phyloP scores from a whole-genome alignment of 2,888 invertebrate species.

The Parapristionchus giblindavisi region DNA sequence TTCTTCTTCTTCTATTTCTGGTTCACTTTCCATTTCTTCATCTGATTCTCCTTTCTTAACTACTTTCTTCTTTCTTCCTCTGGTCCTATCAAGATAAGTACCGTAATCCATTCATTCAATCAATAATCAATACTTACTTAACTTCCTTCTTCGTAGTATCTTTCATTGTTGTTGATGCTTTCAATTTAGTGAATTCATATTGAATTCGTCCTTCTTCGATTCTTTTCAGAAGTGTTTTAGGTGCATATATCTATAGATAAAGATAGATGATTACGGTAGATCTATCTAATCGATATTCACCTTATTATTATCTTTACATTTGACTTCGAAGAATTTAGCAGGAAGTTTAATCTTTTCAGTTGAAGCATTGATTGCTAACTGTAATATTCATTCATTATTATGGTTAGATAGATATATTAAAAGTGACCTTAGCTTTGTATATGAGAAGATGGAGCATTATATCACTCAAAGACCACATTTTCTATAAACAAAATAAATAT shows the following conservation, averaged over 20 bases:
- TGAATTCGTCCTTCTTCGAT: constrained; percentile 4
- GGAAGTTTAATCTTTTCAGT: not conserved
- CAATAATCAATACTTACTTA: not conserved
- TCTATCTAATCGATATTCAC: not conserved
- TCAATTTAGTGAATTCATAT: constrained; percentile 8
- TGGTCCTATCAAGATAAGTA: not conserved
- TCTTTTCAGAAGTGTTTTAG: not conserved
- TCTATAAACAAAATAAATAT: constrained; percentile 40
- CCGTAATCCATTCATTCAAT: not conserved
- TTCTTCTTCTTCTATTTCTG: not conserved
- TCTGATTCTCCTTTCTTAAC: constrained; percentile 17
- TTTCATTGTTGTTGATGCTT: constrained; percentile 9
- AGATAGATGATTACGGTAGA: not conserved
- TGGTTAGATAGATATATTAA: not conserved
- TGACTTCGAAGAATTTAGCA: not conserved
- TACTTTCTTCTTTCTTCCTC: constrained; percentile 11
- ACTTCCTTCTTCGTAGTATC: constrained; percentile 5
- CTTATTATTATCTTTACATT: not conserved
- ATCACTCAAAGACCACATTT: constrained; percentile 52
- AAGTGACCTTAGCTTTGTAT: constrained; percentile 19
- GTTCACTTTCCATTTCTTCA: constrained; percentile 20
- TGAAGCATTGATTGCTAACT: not conserved
- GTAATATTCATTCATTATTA: not conserved
- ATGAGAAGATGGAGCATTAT: constrained; percentile 3
- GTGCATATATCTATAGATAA: not conserved